Conservation (phyloP, 2,888 invertebrate species). For the Lithophane ornitopus region DNA sequence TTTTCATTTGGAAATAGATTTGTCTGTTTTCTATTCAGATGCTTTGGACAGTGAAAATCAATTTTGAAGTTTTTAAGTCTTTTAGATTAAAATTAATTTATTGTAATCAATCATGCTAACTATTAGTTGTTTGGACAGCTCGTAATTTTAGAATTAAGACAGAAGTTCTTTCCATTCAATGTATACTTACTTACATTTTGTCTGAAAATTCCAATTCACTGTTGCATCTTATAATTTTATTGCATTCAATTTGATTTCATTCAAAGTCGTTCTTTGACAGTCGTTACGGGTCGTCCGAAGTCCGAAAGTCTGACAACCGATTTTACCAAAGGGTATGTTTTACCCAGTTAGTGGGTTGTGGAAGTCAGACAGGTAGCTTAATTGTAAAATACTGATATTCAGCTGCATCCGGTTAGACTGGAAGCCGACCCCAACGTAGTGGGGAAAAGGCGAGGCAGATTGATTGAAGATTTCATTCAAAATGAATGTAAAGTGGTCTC, state of each 20-base stretch:
- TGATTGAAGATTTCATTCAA: conserved; percentile 18
- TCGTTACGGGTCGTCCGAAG: too few relatives aligned
- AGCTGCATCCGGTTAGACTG: too few relatives aligned
- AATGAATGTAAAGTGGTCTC: conserved; percentile 31
- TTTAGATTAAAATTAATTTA: conserved; percentile 24
- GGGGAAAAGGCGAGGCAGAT: too few relatives aligned
- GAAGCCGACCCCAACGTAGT: too few relatives aligned
- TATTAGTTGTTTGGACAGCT: conserved; percentile 1
- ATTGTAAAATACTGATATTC: too few relatives aligned
- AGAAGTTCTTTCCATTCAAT: conserved; percentile 5
- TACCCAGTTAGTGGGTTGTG: too few relatives aligned
- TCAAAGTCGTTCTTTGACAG: too few relatives aligned
- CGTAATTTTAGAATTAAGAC: background rate
- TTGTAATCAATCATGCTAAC: conserved; percentile 35
- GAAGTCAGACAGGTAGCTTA: too few relatives aligned
- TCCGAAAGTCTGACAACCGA: too few relatives aligned
- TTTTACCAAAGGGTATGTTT: too few relatives aligned
- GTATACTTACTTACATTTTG: background rate
- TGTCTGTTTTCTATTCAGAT: conserved; percentile 50
- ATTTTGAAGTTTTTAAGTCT: conserved; percentile 20
- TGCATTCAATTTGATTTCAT: conserved; percentile 3
- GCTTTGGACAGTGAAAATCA: conserved; percentile 40
- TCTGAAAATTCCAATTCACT: background rate
- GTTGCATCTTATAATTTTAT: conserved; percentile 4
- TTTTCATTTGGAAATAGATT: conserved; percentile 56